Conservation (phyloP, 2,888 invertebrate genomes). For the Ophraella communa region DNA sequence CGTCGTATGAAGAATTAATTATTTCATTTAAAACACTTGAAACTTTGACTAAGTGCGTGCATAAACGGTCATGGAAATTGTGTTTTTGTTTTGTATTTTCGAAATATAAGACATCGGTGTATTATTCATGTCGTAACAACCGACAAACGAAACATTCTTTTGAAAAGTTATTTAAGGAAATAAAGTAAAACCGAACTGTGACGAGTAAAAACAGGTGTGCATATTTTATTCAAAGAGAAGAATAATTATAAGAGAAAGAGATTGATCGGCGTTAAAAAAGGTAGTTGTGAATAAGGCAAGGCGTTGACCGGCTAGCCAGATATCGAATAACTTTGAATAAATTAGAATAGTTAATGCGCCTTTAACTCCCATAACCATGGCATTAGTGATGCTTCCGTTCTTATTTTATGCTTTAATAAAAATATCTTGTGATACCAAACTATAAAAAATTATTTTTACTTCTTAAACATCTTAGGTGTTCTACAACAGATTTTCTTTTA, state of each 20-base stretch:
- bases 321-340: conserved; percentile 52
- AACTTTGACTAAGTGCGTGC: too few relatives aligned
- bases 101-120: too few relatives aligned
- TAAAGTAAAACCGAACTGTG: not conserved
- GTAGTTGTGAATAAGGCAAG: conserved; percentile 42
- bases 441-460: not conserved
- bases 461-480: not conserved
- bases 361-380: conserved; percentile 42
- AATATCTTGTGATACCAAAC: conserved; percentile 8
- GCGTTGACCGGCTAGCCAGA: conserved; percentile 48
- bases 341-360: conserved; percentile 49
- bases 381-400: conserved; percentile 46
- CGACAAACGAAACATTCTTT: not conserved
- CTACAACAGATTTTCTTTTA: too few relatives aligned
- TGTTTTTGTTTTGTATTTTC: too few relatives aligned
- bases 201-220: not conserved
- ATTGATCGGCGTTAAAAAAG: conserved; percentile 49
- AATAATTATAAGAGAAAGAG: conserved; percentile 26
- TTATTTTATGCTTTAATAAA: conserved; percentile 29
- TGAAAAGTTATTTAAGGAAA: not conserved
- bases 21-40: too few relatives aligned
- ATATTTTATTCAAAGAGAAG: not conserved
- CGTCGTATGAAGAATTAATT: too few relatives aligned
- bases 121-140: too few relatives aligned
- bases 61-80: too few relatives aligned